Evolutionary conservation across 2,113 vertebrate species (phyloP).

Genomic region (Trochalopteron elliotii): DNA sequence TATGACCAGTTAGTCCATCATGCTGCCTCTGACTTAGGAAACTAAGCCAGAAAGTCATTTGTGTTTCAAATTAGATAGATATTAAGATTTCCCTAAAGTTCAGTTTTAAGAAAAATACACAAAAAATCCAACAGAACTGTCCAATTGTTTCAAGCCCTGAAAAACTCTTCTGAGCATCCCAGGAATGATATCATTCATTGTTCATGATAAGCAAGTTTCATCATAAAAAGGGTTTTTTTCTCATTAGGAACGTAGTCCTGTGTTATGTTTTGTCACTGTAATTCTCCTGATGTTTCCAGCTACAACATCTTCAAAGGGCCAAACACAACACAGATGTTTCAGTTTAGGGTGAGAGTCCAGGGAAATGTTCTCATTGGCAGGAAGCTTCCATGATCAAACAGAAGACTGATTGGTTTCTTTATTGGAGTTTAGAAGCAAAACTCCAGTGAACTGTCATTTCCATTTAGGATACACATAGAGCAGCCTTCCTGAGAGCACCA

Average conservation of each 20-base stretch:
- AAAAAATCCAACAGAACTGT: neutral
- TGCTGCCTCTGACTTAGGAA: neutral
- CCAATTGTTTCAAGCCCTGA: neutral
- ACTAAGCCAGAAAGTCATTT: neutral
- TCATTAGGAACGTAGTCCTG: neutral
- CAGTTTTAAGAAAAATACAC: neutral
- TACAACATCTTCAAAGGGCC: slow-evolving; percentile 29
- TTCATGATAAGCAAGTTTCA: neutral
- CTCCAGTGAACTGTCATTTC: neutral
- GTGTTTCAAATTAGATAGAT: neutral
- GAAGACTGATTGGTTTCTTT: neutral
- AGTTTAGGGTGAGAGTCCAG: neutral
- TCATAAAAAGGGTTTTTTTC: slow-evolving; percentile 11
- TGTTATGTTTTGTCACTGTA: slow-evolving; percentile 28
- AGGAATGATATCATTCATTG: neutral
- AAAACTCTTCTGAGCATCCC: neutral
- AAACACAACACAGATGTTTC: slow-evolving; percentile 51
- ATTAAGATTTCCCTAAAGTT: neutral
- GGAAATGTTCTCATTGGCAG: neutral
- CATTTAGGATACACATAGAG: neutral
- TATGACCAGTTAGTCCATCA: neutral
- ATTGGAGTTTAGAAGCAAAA: neutral
- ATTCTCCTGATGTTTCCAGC: slow-evolving; percentile 20
- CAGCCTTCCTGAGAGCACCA: neutral
- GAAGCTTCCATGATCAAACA: neutral